These are phyloP conservation scores for Mechanitis mazaeus DNA, from an alignment of 2,888 invertebrate genomes.

Conservation along the genomic window DNA sequence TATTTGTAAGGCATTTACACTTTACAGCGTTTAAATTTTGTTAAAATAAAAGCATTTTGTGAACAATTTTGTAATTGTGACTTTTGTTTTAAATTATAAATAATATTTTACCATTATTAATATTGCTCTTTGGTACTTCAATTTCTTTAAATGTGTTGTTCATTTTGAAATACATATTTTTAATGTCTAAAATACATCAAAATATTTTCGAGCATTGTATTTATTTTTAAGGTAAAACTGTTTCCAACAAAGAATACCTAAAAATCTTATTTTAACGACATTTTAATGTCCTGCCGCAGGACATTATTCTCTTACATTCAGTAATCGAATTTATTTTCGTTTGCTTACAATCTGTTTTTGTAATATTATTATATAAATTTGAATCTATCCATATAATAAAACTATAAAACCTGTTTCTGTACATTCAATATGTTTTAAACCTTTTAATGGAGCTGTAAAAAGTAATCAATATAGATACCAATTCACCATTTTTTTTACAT, in stretches of 20 bases:
- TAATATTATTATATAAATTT: not conserved
- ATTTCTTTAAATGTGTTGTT: not conserved
- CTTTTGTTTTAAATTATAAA: too few relatives aligned
- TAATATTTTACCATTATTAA: not conserved
- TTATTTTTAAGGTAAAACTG: slow-evolving; percentile 3
- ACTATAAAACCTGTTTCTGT: too few relatives aligned
- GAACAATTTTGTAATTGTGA: too few relatives aligned
- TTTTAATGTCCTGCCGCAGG: slow-evolving; percentile 4
- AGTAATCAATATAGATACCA: too few relatives aligned
- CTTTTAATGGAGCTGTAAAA: too few relatives aligned
- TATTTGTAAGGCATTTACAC: not conserved
- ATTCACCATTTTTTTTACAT: too few relatives aligned
- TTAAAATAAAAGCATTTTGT: not conserved
- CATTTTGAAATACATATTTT: not conserved
- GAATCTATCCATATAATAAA: too few relatives aligned
- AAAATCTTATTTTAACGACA: slow-evolving; percentile 6
- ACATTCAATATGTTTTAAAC: too few relatives aligned
- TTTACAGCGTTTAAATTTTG: not conserved
- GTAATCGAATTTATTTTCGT: slow-evolving; percentile 2
- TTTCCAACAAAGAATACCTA: slow-evolving; percentile 6
- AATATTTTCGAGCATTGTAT: not conserved
- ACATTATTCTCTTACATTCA: not conserved
- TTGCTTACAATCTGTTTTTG: not conserved
- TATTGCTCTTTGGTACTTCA: not conserved
- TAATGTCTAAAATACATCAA: slow-evolving; percentile 1